phyloP scores from a whole-genome alignment of 35 echinoderm and acorn worm genomes.

The Ptychodera flava region DNA sequence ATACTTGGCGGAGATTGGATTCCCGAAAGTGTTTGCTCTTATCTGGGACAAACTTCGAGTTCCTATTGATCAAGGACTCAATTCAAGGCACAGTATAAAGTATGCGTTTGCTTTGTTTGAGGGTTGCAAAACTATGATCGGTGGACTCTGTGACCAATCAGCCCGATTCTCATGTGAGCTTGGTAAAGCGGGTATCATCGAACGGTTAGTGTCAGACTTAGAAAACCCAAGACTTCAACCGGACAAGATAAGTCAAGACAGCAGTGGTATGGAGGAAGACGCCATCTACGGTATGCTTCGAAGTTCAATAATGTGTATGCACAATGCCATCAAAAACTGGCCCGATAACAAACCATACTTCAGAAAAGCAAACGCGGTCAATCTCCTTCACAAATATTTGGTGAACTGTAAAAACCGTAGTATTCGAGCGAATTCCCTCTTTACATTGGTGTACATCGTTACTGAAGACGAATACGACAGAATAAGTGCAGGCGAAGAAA shows the following conservation, averaged over 20 bases:
- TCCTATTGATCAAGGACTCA: background rate
- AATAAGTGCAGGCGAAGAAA: conserved; percentile 28
- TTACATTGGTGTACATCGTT: conserved; percentile 38
- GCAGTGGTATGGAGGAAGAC: background rate
- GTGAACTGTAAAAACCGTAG: background rate
- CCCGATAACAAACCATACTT: background rate
- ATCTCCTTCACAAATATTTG: background rate
- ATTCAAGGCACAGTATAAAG: background rate
- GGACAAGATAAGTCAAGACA: background rate
- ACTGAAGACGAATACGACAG: conserved; percentile 43
- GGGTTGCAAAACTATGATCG: background rate
- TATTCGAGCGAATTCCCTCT: conserved; percentile 18
- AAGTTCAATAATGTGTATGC: background rate
- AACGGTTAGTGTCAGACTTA: background rate
- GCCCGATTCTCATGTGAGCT: background rate
- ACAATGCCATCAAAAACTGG: background rate
- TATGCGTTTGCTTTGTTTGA: background rate
- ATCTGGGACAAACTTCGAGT: background rate
- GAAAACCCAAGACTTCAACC: background rate
- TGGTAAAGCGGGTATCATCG: background rate
- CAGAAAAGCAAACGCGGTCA: background rate
- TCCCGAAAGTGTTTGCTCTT: background rate
- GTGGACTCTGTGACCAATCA: background rate
- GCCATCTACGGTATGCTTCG: background rate
- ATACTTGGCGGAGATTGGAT: background rate